Conservation (phyloP, 2,797 vertebrate species). For the Rhadinocentrus ornatus region DNA sequence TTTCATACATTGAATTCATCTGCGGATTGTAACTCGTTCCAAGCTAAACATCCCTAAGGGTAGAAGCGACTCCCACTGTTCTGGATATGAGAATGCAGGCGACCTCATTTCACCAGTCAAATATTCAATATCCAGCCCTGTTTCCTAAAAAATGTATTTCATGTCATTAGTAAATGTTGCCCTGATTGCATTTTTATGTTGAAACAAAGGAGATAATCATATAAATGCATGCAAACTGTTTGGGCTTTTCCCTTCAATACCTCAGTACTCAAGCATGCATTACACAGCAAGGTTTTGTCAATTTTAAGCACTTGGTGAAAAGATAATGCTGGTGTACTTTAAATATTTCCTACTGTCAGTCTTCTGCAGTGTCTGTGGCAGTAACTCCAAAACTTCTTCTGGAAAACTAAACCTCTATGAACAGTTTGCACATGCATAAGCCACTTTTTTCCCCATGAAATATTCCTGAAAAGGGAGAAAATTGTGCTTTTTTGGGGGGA, state of each 20-base stretch:
- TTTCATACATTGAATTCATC: constrained; percentile 24
- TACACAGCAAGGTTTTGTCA: not conserved
- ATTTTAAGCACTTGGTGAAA: not conserved
- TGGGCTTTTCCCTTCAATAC: not conserved
- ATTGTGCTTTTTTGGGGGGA: not conserved
- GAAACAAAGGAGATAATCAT: not conserved
- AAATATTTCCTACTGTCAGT: not conserved
- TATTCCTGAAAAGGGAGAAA: not conserved
- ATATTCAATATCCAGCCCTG: constrained; percentile 7
- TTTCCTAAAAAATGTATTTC: not conserved
- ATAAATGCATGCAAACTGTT: accelerated
- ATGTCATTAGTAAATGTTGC: not conserved
- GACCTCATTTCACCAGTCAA: constrained; percentile 10
- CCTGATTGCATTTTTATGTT: not conserved
- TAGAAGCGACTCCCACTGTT: constrained; percentile 7
- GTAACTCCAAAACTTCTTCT: not conserved
- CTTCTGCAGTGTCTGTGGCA: not conserved
- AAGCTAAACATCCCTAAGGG: not conserved
- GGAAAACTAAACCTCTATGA: not conserved
- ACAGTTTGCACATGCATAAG: not conserved
- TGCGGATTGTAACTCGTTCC: not conserved
- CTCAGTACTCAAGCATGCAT: not conserved
- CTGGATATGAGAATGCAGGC: constrained; percentile 17
- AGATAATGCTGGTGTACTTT: not conserved
- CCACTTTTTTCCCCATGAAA: not conserved